These are phyloP conservation scores for Haemorhous mexicanus DNA, from an alignment of 2,113 vertebrate genomes.

Conservation along the genomic window DNA sequence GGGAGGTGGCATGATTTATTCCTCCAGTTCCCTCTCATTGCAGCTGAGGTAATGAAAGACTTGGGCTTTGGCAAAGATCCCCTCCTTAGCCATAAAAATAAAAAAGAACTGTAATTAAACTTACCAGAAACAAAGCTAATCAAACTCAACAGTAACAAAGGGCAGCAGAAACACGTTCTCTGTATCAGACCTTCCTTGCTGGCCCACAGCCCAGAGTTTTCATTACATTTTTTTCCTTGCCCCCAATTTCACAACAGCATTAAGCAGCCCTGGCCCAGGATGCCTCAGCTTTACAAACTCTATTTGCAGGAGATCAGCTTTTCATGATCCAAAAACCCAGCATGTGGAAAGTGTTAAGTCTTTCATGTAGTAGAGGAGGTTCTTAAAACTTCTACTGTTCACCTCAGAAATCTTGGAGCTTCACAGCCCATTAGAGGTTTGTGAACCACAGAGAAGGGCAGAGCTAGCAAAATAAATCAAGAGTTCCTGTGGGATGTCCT, in stretches of 20 bases:
- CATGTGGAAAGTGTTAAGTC: conserved; percentile 57
- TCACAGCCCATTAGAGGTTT: conserved; percentile 66
- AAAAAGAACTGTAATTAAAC: conserved; percentile 18
- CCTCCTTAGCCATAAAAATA: not conserved
- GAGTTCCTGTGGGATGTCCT: conserved; percentile 72
- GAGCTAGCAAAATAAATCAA: conserved; percentile 76
- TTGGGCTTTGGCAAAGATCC: conserved; percentile 21
- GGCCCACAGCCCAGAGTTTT: conserved; percentile 72
- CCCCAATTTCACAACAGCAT: conserved; percentile 30
- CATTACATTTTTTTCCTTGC: conserved; percentile 6
- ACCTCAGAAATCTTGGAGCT: conserved; percentile 44
- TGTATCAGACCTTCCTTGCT: conserved; percentile 66
- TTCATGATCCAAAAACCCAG: conserved; percentile 47
- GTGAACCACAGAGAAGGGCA: conserved; percentile 68
- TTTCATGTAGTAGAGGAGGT: conserved; percentile 25
- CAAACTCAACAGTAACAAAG: conserved; percentile 70
- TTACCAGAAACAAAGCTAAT: conserved; percentile 74
- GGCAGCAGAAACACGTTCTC: conserved; percentile 67
- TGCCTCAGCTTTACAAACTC: conserved; percentile 27
- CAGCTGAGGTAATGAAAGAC: conserved; percentile 23
- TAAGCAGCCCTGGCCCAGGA: conserved; percentile 26
- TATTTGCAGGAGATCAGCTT: conserved; percentile 44
- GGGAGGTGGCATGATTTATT: not conserved
- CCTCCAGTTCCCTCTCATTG: not conserved
- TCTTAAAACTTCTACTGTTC: conserved; percentile 58